Base-by-base conservation (phyloP, 2,888 invertebrate species). In the Germaria angustata region DNA sequence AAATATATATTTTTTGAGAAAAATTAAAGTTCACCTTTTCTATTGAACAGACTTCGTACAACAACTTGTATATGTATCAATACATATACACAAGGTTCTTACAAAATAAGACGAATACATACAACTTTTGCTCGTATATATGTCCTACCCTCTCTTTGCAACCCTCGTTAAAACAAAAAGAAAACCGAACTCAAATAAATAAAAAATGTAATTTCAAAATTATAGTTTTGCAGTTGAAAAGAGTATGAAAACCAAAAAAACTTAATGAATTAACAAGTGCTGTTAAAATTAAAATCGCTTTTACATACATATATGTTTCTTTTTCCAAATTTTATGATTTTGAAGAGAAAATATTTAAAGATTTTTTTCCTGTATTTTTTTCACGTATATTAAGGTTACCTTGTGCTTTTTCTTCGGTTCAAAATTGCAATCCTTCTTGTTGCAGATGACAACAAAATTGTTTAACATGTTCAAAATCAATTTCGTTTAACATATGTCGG, bases 371-470 rank as follows among this genome's bases (percentile, higher is more conserved):
- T 36, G 13, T 39, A 20, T 36, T 28, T 44, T 44, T 78, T 80
- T 55, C 15, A 20, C 20, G 49, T n/a, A 77, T 69, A 78, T 65
- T 73, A 57, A 81, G 61, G 57, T 72, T 72, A 61, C n/a, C 2
- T 51, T 71, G 24, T 46, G 22, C 44, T 65, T 20, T 15, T 51
- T 46, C 13, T 17, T 17, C 57, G 9, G 32, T 20, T 17, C 11
- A 8, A 55, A 55, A 55, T 57, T 22, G 65, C 69, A 82, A 79
- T 82, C 65, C 57, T 75, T 78, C 69, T 75, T 75, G 57, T 39
- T 75, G 66, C 65, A 79, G 81, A 82, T 82, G 81, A 82, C 81
- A 82, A 71, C 78, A 82, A 82, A 82, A 82, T 82, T 82, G 75
- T 69, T 82, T 34, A 79, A 82, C 55, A 71, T 75, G 53, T 66